Percentiles rank a stretch among this genome's conserved stretches.
Conservation (phyloP, 2,888 invertebrate genomes). For the Germaria angustata region DNA sequence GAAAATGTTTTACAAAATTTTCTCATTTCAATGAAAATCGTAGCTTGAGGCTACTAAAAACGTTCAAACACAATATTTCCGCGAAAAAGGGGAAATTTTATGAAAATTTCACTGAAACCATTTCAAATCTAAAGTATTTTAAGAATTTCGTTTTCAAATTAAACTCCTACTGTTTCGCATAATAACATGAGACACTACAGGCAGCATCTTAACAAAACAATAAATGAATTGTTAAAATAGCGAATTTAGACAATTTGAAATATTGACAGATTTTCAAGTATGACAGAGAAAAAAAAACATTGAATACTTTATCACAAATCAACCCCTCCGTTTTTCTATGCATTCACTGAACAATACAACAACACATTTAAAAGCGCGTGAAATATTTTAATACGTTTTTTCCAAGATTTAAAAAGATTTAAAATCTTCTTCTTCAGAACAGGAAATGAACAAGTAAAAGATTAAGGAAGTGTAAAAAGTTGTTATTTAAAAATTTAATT, state of each 20-base stretch:
- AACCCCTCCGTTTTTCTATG: slow-evolving; percentile 18
- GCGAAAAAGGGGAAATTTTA: slow-evolving; percentile 32
- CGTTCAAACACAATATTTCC: background rate
- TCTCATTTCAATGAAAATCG: slow-evolving; percentile 51
- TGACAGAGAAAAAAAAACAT: slow-evolving; percentile 2
- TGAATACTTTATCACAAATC: slow-evolving; percentile 16
- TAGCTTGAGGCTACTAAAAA: slow-evolving; percentile 44
- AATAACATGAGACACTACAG: slow-evolving; percentile 60
- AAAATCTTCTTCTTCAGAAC: slow-evolving; percentile 18
- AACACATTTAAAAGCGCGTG: slow-evolving; percentile 50
- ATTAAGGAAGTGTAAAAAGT: slow-evolving; percentile 49
- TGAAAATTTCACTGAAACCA: slow-evolving; percentile 16
- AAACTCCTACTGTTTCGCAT: slow-evolving; percentile 70
- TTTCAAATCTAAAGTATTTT: slow-evolving; percentile 10
- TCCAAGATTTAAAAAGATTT: slow-evolving; percentile 43
- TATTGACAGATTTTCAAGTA: slow-evolving; percentile 65
- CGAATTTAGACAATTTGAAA: slow-evolving; percentile 50
- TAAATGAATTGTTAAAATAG: slow-evolving; percentile 57
- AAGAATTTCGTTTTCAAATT: slow-evolving; percentile 65
- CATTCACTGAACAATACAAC: background rate
- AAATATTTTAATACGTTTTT: slow-evolving; percentile 44
- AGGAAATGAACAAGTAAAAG: slow-evolving; percentile 52
- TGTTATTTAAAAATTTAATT: slow-evolving; percentile 51
- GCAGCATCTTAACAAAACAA: slow-evolving; percentile 57
- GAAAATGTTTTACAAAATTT: slow-evolving; percentile 44